Percentiles rank a stretch among this genome's conserved stretches.
Evolutionary conservation across 2,888 invertebrate genomes (phyloP).

Genomic region (Unio delphinus): DNA sequence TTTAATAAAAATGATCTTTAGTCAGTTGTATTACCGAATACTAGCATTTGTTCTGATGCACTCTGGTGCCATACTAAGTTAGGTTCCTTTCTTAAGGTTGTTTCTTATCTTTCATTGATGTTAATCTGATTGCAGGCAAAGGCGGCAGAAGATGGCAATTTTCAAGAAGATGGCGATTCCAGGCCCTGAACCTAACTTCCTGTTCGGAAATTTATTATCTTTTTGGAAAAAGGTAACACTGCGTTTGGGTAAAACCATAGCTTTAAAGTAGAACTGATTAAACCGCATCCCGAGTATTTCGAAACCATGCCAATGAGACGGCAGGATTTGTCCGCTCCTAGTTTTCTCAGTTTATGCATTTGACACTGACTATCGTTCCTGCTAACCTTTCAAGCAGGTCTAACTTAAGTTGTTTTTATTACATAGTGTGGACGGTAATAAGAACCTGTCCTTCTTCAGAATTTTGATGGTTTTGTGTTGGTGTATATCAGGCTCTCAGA

Average conservation of each 20-base stretch:
- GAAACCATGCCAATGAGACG: not conserved
- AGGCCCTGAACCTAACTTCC: constrained; percentile 62
- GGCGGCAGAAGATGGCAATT: constrained; percentile 46
- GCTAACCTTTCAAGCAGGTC: not conserved
- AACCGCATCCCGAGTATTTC: not conserved
- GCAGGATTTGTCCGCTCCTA: too few species aligned
- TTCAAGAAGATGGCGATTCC: constrained; percentile 57
- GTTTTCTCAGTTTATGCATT: not conserved
- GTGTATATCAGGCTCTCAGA: too few species aligned
- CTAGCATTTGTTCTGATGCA: too few species aligned
- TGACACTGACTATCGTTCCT: not conserved
- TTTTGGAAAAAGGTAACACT: constrained; percentile 53
- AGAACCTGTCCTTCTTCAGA: too few species aligned
- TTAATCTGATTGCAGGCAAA: constrained; percentile 36
- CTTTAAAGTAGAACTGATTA: not conserved
- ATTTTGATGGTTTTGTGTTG: too few species aligned
- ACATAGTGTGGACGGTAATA: too few species aligned
- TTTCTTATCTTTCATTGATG: too few species aligned
- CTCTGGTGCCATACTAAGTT: too few species aligned
- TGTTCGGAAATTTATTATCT: constrained; percentile 59
- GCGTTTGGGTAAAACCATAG: not conserved
- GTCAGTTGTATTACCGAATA: too few species aligned
- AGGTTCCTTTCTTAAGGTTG: too few species aligned
- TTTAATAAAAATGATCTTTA: too few species aligned
- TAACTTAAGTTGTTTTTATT: too few species aligned